Base-by-base conservation (phyloP, 2,113 vertebrate genomes). In the Muntiacus muntjak region DNA sequence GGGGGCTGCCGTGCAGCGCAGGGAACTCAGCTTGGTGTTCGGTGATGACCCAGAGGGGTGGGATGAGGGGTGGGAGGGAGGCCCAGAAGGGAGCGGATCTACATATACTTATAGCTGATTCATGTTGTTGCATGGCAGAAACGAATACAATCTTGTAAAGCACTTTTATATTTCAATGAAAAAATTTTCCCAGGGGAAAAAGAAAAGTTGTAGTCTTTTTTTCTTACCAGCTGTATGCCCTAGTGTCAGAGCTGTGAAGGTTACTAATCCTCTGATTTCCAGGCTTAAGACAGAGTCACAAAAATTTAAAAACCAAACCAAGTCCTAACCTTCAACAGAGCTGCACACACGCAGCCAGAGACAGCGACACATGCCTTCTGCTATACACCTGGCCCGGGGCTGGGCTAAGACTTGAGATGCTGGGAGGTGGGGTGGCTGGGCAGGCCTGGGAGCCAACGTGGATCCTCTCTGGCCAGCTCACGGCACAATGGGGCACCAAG, bases 221-320 rank as follows among this genome's bases (percentile, higher is more conserved):
- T 96, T 87, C 57, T 91, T 89, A 76, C 87, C 87, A 83, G 55
- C 62, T 97, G 50, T 26, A 54, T 28, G 67, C 55, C 7, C 89
- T 54, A 82, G 83, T 67, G 91, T 89, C 81, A 23, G 82, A 85
- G 30, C 1, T 33, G 7, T 43, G 19, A 90, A 74, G 74, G 71
- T 0, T 0, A 94, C n/a, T 54, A 91, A 47, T 58, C 76, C 30
- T 71, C 30, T 76, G 2, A 7, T 74, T 87, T 82, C 86, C 60
- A 93, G 91, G 95, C 76, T 95, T 62, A 76, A 54, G 60, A 58
- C 36, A 89, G 8, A 78, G 25, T 43, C 47, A 58, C 95, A 23
- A 55, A 85, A 55, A 40, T 7, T 4, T 6, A 85, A 57, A 50
- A 87, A 55, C 76, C 60, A 94, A 87, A 28, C 17, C 17, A 74